phyloP scores from a whole-genome alignment of 2,888 invertebrate species.

The Ectemnius continuus region DNA sequence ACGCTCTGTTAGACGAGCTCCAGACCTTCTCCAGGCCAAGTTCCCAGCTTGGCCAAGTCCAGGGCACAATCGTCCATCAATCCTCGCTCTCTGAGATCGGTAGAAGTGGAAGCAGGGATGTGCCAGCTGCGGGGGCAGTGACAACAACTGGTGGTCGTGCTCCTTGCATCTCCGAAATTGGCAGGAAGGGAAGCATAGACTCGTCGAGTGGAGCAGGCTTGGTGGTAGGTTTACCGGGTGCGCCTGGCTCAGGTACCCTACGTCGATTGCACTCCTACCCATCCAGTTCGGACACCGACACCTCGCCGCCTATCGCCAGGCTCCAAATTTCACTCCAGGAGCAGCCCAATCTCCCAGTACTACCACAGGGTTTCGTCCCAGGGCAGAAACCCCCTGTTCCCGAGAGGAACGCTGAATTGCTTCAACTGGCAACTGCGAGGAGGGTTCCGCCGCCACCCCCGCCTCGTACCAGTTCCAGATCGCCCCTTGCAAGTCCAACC shows the following conservation, averaged over 20 bases:
- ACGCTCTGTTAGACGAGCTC: slow-evolving; percentile 95
- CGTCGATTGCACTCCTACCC: slow-evolving; percentile 91
- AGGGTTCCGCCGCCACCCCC: slow-evolving; percentile 94
- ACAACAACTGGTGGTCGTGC: slow-evolving; percentile 48
- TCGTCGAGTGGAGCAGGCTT: slow-evolving; percentile 73
- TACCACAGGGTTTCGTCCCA: slow-evolving; percentile 53
- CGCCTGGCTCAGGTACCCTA: slow-evolving; percentile 77
- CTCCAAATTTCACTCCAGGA: slow-evolving; percentile 78
- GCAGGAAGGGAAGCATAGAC: slow-evolving; percentile 80
- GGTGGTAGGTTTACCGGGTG: slow-evolving; percentile 71
- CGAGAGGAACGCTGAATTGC: slow-evolving; percentile 88
- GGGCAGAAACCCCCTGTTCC: slow-evolving; percentile 86
- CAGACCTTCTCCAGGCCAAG: slow-evolving; percentile 92
- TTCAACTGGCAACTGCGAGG: slow-evolving; percentile 85
- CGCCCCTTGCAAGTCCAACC: slow-evolving; percentile 91
- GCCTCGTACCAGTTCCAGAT: slow-evolving; percentile 93
- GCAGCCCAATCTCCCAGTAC: slow-evolving; percentile 63
- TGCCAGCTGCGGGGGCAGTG: neutral
- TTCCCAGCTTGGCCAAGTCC: slow-evolving; percentile 70
- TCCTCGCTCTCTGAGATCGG: slow-evolving; percentile 76
- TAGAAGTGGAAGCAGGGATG: slow-evolving; percentile 78
- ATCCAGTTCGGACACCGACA: slow-evolving; percentile 90
- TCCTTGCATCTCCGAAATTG: slow-evolving; percentile 80
- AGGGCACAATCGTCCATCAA: slow-evolving; percentile 23
- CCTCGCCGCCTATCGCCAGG: slow-evolving; percentile 86